Evolutionary conservation across 2,888 invertebrate species (phyloP).

Genomic region (Diloba caeruleocephala): DNA sequence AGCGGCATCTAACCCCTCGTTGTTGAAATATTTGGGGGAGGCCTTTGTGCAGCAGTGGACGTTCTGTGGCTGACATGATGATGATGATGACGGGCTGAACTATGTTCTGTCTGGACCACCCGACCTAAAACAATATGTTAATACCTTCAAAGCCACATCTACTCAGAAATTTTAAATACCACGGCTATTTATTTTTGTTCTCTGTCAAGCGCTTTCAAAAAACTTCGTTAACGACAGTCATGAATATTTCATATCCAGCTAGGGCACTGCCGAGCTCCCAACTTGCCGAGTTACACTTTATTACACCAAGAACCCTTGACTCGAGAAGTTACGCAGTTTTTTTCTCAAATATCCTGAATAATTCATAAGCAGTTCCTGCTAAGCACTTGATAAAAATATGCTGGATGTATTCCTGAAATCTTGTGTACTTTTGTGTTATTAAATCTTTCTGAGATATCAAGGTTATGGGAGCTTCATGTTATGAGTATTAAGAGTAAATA

Average conservation of each 20-base stretch:
- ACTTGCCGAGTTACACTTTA: conserved; percentile 52
- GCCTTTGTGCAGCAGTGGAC: too few species aligned
- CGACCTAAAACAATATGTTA: too few species aligned
- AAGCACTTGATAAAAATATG: conserved; percentile 55
- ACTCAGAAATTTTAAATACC: conserved; percentile 44
- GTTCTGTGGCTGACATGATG: too few species aligned
- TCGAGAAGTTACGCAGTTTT: conserved; percentile 59
- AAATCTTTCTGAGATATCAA: conserved; percentile 45
- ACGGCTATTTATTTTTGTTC: conserved; percentile 56
- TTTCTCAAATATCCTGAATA: conserved; percentile 60
- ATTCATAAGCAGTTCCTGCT: conserved; percentile 58
- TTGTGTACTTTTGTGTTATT: conserved; percentile 50
- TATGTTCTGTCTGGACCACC: too few species aligned
- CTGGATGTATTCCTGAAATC: conserved; percentile 42
- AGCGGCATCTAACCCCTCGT: too few species aligned
- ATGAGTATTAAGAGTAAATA: too few species aligned
- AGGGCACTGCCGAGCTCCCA: conserved; percentile 47
- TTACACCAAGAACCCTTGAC: conserved; percentile 63
- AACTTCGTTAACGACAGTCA: conserved; percentile 61
- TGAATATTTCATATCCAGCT: conserved; percentile 63
- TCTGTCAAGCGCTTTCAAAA: conserved; percentile 50
- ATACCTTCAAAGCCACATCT: conserved; percentile 25
- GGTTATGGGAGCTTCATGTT: too few species aligned
- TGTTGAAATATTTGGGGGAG: too few species aligned
- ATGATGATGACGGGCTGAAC: too few species aligned